Conservation (phyloP, 2,113 vertebrate species). For the Oryzias woworae region DNA sequence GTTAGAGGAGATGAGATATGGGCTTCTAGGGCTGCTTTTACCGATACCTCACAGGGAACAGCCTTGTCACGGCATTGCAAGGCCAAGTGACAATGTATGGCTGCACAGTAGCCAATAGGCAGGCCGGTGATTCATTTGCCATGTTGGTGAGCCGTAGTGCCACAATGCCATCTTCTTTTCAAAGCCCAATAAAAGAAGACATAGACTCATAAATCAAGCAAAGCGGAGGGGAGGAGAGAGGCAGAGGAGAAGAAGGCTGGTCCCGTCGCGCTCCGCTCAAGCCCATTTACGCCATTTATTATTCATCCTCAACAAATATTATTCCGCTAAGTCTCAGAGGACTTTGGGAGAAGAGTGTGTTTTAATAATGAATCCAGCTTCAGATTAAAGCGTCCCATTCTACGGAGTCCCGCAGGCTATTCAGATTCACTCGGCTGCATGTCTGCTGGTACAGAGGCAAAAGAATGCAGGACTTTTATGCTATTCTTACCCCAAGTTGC, state of each 20-base stretch:
- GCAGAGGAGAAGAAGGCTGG: slow-evolving; percentile 44
- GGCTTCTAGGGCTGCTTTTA: slow-evolving; percentile 39
- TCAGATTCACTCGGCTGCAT: slow-evolving; percentile 41
- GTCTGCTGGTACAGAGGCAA: slow-evolving; percentile 46
- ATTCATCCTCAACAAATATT: slow-evolving; percentile 75
- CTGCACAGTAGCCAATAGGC: slow-evolving; percentile 6
- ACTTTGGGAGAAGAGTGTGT: slow-evolving; percentile 54
- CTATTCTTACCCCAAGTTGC: slow-evolving; percentile 23
- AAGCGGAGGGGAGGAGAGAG: slow-evolving; percentile 45
- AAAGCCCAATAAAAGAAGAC: slow-evolving; percentile 75
- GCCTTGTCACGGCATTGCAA: slow-evolving; percentile 50
- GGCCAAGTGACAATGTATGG: background rate
- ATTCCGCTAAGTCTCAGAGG: slow-evolving; percentile 62
- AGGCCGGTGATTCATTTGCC: slow-evolving; percentile 67
- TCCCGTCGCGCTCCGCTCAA: slow-evolving; percentile 44
- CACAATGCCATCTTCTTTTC: slow-evolving; percentile 69
- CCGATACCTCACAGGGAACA: slow-evolving; percentile 57
- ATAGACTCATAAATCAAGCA: slow-evolving; percentile 63
- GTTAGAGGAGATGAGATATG: slow-evolving; percentile 43
- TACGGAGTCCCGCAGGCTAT: slow-evolving; percentile 37
- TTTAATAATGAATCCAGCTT: slow-evolving; percentile 66
- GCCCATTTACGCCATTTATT: slow-evolving; percentile 67
- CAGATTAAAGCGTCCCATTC: slow-evolving; percentile 60
- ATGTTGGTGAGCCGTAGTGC: slow-evolving; percentile 64
- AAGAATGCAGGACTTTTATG: slow-evolving; percentile 4